Evolutionary conservation across 1,140 invertebrate genomes (phyloP), one percentile per base, ranked within the genome.

Genomic region (Papilio dardanus): DNA sequence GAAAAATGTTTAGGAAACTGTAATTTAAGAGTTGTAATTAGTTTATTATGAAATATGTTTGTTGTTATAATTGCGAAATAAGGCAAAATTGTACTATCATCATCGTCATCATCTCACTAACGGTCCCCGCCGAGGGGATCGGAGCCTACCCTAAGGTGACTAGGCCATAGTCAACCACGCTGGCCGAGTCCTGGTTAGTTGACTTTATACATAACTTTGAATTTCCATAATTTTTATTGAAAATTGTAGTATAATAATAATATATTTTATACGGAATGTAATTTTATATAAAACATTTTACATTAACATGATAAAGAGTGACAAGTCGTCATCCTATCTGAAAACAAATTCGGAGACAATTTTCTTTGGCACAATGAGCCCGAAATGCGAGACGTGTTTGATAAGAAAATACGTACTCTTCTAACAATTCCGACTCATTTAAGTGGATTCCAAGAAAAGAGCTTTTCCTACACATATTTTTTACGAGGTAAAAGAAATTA

Each of bases 331-430:
- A 58, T 21, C 54, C 3, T 28, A 58, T 58, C 24, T 58, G 54
- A 58, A 58, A 58, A 58, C 54, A 12, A 58, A 58, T 58, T 58
- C 54, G 3, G 54, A 12, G 21, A 58, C 50, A 58, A 58, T 58
- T 58, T 58, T 58, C 21, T 58, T 58, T 58, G 24, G 10, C 54
- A 58, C 54, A 58, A 58, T 24, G 54, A 24, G 10, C 24, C 30
- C 24, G 54, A 62, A 62, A 62, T 28, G 54, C 21, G 54, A 62
- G 54, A 62, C 54, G 12, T 62, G 54, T 62, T 62, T 62, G 54
- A 62, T 62, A 62, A 62, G 54, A 62, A 62, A 62, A 62, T 62
- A 62, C 54, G 24, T 62, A 62, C 24, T 62, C 30, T 62, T 14
- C 54, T 62, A 21, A 28, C 54, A 62, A 62, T 62, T 62, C 54